phyloP scores from a whole-genome alignment of 1,140 invertebrate species.

The Drosophila punjabiensis region DNA sequence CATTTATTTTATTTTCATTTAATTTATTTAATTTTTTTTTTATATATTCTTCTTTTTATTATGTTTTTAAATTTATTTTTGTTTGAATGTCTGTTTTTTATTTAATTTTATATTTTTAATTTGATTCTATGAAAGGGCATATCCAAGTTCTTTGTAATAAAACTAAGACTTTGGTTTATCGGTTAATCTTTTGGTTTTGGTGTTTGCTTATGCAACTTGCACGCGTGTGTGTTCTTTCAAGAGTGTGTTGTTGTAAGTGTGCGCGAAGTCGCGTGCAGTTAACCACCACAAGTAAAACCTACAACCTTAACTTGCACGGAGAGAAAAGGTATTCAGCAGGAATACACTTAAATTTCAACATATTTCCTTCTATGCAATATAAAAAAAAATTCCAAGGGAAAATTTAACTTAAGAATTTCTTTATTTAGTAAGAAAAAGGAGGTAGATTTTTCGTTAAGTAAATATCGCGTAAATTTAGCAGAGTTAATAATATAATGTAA shows the following conservation, averaged over 20 bases:
- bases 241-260: slow-evolving; percentile 29
- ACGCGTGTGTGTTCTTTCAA: slow-evolving; percentile 11
- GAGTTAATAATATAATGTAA: too few species aligned
- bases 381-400: too few species aligned
- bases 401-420: too few species aligned
- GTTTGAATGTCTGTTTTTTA: not conserved
- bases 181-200: slow-evolving; percentile 14
- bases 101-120: not conserved
- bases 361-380: too few species aligned
- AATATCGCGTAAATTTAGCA: too few species aligned
- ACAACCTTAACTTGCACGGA: slow-evolving; percentile 26
- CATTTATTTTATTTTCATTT: not conserved
- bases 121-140: not conserved
- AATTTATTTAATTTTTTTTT: too few species aligned
- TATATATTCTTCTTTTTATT: not conserved
- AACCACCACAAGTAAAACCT: slow-evolving; percentile 35
- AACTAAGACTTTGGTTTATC: slow-evolving; percentile 15
- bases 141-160: not conserved
- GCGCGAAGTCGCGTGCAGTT: slow-evolving; percentile 63
- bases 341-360: not conserved
- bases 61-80: not conserved
- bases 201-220: slow-evolving; percentile 67
- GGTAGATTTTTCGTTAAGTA: too few species aligned
- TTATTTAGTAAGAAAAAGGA: too few species aligned
- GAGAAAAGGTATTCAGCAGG: not conserved